phyloP scores from a whole-genome alignment of 2,797 vertebrate genomes.

The Rhinatrema bivittatum region DNA sequence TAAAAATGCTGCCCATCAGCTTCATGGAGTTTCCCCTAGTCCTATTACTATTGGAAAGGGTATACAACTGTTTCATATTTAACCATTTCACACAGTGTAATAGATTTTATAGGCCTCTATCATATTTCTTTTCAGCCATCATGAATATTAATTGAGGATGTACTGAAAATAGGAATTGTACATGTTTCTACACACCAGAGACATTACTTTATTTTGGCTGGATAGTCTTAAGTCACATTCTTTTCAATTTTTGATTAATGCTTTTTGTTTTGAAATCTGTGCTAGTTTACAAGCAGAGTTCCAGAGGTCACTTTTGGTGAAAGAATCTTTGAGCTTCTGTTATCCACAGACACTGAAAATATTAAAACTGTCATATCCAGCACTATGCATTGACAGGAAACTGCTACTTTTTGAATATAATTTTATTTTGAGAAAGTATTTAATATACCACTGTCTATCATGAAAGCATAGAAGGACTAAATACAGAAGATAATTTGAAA shows the following conservation, averaged over 20 bases:
- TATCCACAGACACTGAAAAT: constrained; percentile 23
- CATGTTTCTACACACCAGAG: rapidly evolving
- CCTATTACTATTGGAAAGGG: too few relatives aligned
- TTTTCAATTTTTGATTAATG: neutral
- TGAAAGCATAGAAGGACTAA: constrained; percentile 19
- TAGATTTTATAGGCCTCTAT: too few relatives aligned
- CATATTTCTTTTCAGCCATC: too few relatives aligned
- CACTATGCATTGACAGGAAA: constrained; percentile 31
- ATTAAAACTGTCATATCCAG: constrained; percentile 38
- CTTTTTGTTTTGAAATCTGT: constrained; percentile 16
- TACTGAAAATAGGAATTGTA: too few relatives aligned
- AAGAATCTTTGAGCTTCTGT: constrained; percentile 26
- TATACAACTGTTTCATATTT: too few relatives aligned
- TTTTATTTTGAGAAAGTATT: constrained; percentile 40
- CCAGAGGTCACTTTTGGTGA: constrained; percentile 27
- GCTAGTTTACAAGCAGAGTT: constrained; percentile 13
- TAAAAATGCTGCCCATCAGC: too few relatives aligned
- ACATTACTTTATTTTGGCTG: neutral
- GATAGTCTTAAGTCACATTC: constrained; percentile 1
- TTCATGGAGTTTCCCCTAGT: too few relatives aligned
- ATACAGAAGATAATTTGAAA: constrained; percentile 37
- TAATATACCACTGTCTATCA: constrained; percentile 35
- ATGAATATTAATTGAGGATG: too few relatives aligned
- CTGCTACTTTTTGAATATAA: constrained; percentile 23
- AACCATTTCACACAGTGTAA: too few relatives aligned